Evolutionary conservation across 2,888 invertebrate genomes (phyloP), one percentile per base, ranked within the genome.

Genomic region (Thereva unica): DNA sequence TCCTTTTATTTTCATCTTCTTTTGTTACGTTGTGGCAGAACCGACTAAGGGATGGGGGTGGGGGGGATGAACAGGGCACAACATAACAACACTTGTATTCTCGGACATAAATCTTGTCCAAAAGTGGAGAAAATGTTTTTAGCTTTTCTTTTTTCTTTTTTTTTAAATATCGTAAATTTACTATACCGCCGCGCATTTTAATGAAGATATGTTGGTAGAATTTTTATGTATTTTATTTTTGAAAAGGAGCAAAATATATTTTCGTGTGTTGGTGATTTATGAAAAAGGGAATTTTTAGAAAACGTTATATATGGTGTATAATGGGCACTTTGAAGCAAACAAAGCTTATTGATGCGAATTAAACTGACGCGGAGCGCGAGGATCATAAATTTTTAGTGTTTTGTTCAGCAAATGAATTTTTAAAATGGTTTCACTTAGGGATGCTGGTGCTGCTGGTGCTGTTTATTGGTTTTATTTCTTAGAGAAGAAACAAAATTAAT

Each of bases 141-240:
- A 9, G 38, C 12, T 5, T 23, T 9, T 35, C 37, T 35, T 8
- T 52, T 52, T 8, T 5, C 23, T 4, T 52, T 12, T 34, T 35
- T 34, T 8, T 6, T n/a, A 7, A n/a, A n/a, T n/a, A 12, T 49
- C 49, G 49, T 49, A 49, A 57, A 57, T 34, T 57, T 40, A 57
- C 57, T 12, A 38, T 7, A 38, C 38, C 45, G 10, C 49, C 23
- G 38, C 35, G 38, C 35, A 61, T 61, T 61, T 61, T 50, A 61
- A 61, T 61, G 61, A 61, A 61, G 49, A 50, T 61, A 41, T 61
- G 41, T 61, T 23, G 23, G 50, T 40, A 61, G 41, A 50, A 10
- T 4, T 3, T 49, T 49, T 5, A 10, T 10, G 12, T 49, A 49
- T 49, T 49, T 49, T 49, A 6, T 4, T 12, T 23, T 23, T 23